Conservation (phyloP, 2,113 vertebrate species). For the Dermatemys mawii region DNA sequence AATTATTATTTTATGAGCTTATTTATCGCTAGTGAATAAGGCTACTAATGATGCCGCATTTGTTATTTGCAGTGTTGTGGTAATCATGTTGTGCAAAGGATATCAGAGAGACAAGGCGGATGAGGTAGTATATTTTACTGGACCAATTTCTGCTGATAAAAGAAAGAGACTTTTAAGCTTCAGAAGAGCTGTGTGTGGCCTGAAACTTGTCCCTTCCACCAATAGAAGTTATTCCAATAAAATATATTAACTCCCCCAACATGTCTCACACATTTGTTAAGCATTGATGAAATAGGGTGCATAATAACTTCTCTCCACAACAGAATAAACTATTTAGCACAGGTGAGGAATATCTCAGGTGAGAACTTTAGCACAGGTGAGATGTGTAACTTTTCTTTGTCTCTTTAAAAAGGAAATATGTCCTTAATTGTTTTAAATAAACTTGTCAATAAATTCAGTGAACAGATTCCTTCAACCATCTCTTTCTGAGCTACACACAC, state of each 20-base stretch:
- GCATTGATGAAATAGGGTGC: not conserved
- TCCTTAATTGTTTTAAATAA: slow-evolving; percentile 40
- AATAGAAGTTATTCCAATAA: no score
- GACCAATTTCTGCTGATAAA: no score
- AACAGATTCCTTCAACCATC: slow-evolving; percentile 62
- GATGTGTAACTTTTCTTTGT: not conserved
- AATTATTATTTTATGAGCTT: not conserved
- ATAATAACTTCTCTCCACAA: not conserved
- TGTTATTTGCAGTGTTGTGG: not conserved
- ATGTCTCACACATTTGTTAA: not conserved
- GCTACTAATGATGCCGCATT: not conserved
- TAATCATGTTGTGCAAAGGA: no score
- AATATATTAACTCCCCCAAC: no score
- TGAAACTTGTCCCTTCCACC: not conserved
- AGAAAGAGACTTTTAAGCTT: not conserved
- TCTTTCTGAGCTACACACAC: slow-evolving; percentile 71
- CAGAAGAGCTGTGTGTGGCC: not conserved
- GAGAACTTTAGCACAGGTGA: slow-evolving; percentile 3
- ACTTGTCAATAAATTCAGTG: slow-evolving; percentile 42
- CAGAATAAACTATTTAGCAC: not conserved
- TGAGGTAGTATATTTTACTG: no score
- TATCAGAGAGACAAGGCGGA: no score
- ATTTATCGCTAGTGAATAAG: not conserved
- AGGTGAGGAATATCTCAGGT: not conserved
- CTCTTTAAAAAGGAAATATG: not conserved